These are phyloP conservation scores for Drosophila sordidapex DNA, from an alignment of 2,888 invertebrate species.

Conservation along the genomic window DNA sequence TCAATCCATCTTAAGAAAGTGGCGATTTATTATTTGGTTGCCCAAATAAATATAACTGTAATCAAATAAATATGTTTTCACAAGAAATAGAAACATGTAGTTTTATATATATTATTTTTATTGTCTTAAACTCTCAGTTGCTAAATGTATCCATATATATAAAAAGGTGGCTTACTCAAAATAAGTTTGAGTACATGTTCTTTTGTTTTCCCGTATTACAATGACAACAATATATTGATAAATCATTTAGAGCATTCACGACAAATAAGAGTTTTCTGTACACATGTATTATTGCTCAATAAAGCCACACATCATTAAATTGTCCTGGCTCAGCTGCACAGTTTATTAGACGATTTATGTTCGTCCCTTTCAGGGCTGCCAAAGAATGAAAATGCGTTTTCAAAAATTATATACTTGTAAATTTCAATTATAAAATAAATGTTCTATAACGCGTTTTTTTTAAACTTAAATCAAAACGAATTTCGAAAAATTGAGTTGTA, in stretches of 20 bases:
- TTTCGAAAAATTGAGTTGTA: not conserved
- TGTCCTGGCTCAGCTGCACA: conserved; percentile 35
- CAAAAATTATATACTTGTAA: not conserved
- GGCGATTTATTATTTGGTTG: not conserved
- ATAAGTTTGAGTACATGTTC: not conserved
- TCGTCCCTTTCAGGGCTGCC: conserved; percentile 8
- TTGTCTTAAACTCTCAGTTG: not conserved
- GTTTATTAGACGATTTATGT: conserved; percentile 43
- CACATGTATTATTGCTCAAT: conserved; percentile 16
- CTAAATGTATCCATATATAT: not conserved
- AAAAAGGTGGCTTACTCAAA: not conserved
- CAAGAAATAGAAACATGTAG: not conserved
- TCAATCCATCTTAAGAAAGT: not conserved
- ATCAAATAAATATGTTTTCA: not conserved
- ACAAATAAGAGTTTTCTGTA: conserved; percentile 6
- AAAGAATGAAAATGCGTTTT: not conserved
- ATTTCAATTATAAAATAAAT: not conserved
- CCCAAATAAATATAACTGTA: not conserved
- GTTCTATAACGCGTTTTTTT: not conserved
- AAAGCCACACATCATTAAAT: conserved; percentile 36
- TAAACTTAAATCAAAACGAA: not conserved
- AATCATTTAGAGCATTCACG: conserved; percentile 2
- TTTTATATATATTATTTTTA: not conserved
- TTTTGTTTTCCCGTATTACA: not conserved
- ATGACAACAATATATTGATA: conserved; percentile 4